Evolutionary conservation across 2,888 invertebrate genomes (phyloP).

Genomic region (Cephalotes varians): DNA sequence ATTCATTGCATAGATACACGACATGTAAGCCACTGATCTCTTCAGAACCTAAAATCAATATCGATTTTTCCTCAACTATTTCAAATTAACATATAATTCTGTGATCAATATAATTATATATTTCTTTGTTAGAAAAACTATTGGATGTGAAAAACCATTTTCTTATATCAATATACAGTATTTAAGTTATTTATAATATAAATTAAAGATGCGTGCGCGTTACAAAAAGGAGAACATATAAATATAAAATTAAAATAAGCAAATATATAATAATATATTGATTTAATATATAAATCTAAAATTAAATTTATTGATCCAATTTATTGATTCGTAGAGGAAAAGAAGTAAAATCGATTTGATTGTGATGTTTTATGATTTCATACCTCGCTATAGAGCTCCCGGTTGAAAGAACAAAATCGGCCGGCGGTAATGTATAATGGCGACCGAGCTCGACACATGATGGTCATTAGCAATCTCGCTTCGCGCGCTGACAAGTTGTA

Average conservation of each 20-base stretch:
- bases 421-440: slow-evolving; percentile 68
- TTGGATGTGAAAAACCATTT: not conserved
- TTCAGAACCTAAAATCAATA: slow-evolving; percentile 70
- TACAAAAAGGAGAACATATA: not conserved
- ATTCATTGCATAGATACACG: slow-evolving; percentile 69
- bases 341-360: not conserved
- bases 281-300: not conserved
- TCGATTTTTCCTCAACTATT: not conserved
- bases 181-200: not conserved
- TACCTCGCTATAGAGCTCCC: slow-evolving; percentile 61
- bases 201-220: not conserved
- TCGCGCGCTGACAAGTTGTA: slow-evolving; percentile 61
- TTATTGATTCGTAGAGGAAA: not conserved
- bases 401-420: slow-evolving; percentile 59
- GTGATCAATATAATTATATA: not conserved
- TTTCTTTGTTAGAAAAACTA: not conserved
- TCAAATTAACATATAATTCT: not conserved
- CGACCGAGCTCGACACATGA: slow-evolving; percentile 59
- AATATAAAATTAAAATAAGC: slow-evolving; percentile 2
- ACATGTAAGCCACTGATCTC: slow-evolving; percentile 75
- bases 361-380: not conserved
- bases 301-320: not conserved
- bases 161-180: not conserved
- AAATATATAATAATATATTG: not conserved
- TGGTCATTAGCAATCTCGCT: slow-evolving; percentile 54